Base-by-base conservation (phyloP, 2,888 invertebrate species). In the Hedya salicella region DNA sequence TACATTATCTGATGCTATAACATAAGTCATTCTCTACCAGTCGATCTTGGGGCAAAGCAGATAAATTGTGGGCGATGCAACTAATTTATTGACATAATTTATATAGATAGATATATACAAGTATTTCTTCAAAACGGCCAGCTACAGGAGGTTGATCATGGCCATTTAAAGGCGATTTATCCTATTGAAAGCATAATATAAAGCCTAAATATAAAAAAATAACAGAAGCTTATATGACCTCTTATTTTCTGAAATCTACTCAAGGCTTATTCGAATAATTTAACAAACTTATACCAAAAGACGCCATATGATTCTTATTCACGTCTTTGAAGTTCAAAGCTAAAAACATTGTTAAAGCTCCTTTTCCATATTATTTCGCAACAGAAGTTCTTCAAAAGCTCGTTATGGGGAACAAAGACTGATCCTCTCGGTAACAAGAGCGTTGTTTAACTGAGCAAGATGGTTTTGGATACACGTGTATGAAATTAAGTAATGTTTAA, bases 321-420 rank as follows among this genome's bases (percentile, higher is more conserved):
- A 44, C 17, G 48, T 49, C 39, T 68, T 66, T 56, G 50, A 39
- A 62, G 36, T 46, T 62, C 66, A 48, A 71, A 66, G 56, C 54
- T 69, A 71, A 71, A 71, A 71, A 73, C 71, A 71, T 77, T 72
- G 71, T 78, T 76, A 78, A 76, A 75, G 62, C 64, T 71, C 67
- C 77, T 75, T 75, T 74, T 53, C 69, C 62, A 72, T 69, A 63
- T 71, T 67, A 68, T 70, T 71, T 66, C 69, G 30, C 39, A 46
- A 63, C 62, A 63, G 75, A 74, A 78, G 72, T 73, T 70, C 36
- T 57, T 70, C 69, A 70, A 71, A 70, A 67, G 57, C 44, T 77
- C 69, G 75, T 78, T 77, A 77, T 70, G 73, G 69, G 69, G 70
- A 69, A 53, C 73, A 73, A 54, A 73, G 71, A 53, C 74, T 74